Percentiles rank a stretch among this genome's conserved stretches.
Conservation (phyloP, 2,888 invertebrate species). For the Campoplex capitator region DNA sequence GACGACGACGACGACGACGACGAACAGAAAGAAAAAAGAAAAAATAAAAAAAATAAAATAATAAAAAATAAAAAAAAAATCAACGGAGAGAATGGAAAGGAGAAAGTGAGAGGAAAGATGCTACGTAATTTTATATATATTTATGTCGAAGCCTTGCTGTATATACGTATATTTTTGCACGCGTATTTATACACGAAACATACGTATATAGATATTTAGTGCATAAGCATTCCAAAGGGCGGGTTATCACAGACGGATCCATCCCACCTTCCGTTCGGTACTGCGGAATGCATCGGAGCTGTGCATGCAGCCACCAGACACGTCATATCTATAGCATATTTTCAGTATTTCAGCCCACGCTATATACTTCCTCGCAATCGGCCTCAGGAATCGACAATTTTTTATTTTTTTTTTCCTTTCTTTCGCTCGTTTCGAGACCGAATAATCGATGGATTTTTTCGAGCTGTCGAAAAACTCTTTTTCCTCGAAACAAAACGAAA, state of each 20-base stretch:
- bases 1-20: constrained; percentile 21
- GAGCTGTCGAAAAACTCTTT: no score
- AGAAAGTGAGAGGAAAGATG: constrained; percentile 67
- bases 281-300: constrained; percentile 70
- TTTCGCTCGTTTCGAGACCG: no score
- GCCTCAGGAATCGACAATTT: neutral
- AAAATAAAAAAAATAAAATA: no score
- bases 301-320: constrained; percentile 48
- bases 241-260: constrained; percentile 83
- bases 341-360: neutral
- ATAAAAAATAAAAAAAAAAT: neutral
- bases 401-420: no score
- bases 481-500: no score
- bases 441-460: no score
- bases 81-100: neutral
- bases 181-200: constrained; percentile 71
- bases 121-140: constrained; percentile 71
- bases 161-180: constrained; percentile 17
- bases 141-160: constrained; percentile 7
- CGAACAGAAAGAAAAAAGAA: neutral
- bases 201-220: constrained; percentile 45
- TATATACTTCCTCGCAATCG: neutral
- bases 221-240: constrained; percentile 82
- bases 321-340: constrained; percentile 35
- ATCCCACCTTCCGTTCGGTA: constrained; percentile 80